Conservation (phyloP, 64 coral and sea anemone species). For the Orbicella faveolata region DNA sequence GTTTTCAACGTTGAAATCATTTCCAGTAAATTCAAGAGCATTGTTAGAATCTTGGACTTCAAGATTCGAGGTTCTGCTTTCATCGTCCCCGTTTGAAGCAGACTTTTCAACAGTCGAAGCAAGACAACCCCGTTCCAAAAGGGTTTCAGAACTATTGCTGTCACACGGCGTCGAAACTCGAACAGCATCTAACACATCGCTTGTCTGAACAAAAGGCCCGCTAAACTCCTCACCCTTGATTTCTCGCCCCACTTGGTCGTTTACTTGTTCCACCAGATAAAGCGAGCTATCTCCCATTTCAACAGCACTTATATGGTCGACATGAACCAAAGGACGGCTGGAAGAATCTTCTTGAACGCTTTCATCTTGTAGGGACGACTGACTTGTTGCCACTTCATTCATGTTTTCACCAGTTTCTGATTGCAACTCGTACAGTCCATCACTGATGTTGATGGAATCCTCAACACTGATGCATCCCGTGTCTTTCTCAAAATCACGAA, state of each 20-base stretch:
- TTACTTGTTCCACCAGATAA: slow-evolving; percentile 12
- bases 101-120: neutral
- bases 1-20: neutral
- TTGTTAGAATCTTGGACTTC: neutral
- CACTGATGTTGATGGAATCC: neutral
- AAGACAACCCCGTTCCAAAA: neutral
- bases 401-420: neutral
- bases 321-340: neutral
- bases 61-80: neutral
- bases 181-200: neutral
- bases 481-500: neutral
- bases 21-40: neutral
- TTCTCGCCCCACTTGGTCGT: slow-evolving; percentile 15
- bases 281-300: neutral
- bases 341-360: neutral
- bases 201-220: neutral
- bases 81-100: neutral
- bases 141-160: neutral
- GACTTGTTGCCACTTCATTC: neutral
- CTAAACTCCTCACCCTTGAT: neutral
- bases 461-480: neutral
- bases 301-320: neutral
- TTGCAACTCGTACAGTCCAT: neutral
- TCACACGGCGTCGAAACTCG: neutral
- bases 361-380: neutral